Evolutionary conservation across 2,888 invertebrate genomes (phyloP), one percentile per base, ranked within the genome.

Genomic region (Onchidella celtica): DNA sequence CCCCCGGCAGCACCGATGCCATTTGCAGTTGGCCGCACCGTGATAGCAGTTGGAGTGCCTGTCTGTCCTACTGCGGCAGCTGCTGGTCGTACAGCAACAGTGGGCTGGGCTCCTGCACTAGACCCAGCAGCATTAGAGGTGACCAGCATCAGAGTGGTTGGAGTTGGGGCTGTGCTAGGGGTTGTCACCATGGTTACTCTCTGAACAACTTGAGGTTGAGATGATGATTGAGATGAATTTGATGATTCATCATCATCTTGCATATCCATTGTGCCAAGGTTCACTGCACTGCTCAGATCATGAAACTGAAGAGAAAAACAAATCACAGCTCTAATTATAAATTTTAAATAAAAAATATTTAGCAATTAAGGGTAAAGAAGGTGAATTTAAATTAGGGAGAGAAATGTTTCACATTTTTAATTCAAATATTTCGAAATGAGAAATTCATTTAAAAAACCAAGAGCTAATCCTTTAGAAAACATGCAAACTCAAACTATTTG

Each of bases 221-320:
- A 79, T 80, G 85, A 84, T 72, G 85, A 68, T 57, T 84, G 65
- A 17, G 83, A 82, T 14, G 85, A 72, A 70, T 81, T 76, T 4
- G 81, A 81, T 36, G 76, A 81, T 55, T 81, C 72, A 27, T 90
- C 89, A 82, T 73, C 32, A 72, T 86, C 84, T n/a, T 89, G 88
- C 69, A 87, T 79, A 75, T 91, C 90, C 69, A 90, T 84, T 36
- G 87, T 87, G 78, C 90, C 87, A 59, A 88, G 66, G 75, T 89
- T 88, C 11, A 90, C 88, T 75, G 90, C 90, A 88, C 89, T 88
- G 83, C 90, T 89, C 27, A 91, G 84, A 82, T 91, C 91, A 81
- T 89, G 88, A 79, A 91, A 91, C 91, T 91, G 88, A 63, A 88
- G 87, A 34, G 47, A 47, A 47, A 47, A 47, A 47, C 17, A 47